Evolutionary conservation across 2,888 invertebrate genomes (phyloP), one percentile per base, ranked within the genome.

Genomic region (Polydesmus complanatus): DNA sequence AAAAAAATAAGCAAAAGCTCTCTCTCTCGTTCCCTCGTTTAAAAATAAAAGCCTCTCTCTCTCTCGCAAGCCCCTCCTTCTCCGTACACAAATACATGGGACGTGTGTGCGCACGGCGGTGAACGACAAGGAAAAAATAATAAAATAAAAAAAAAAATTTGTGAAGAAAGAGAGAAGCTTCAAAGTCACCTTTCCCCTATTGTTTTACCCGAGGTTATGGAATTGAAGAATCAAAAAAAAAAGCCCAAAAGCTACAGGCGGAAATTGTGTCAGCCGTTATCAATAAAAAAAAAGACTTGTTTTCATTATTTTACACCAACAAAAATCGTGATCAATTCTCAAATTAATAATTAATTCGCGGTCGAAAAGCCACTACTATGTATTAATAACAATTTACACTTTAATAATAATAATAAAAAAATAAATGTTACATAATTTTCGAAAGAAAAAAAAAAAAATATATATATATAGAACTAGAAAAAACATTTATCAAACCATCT

Each of bases 261-360:
- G 56, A 56, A 56, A 56, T 56, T 27, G 56, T 56, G 56, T 56
- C 56, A 56, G 56, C 56, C 56, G 48, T 27, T 54, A 54, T 26
- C 26, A 25, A 54, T 11, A 18, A 52, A 8, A 8, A 52, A n/a
- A n/a, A n/a, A n/a, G n/a, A n/a, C n/a, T n/a, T n/a, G n/a, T n/a
- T n/a, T n/a, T n/a, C n/a, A n/a, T n/a, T n/a, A n/a, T n/a, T n/a
- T n/a, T n/a, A n/a, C n/a, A n/a, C n/a, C n/a, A n/a, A n/a, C n/a
- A n/a, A n/a, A n/a, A n/a, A n/a, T n/a, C n/a, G n/a, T n/a, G n/a
- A n/a, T n/a, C n/a, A n/a, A n/a, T n/a, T n/a, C n/a, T n/a, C n/a
- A n/a, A n/a, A n/a, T n/a, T n/a, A n/a, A n/a, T n/a, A n/a, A n/a
- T n/a, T n/a, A n/a, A n/a, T n/a, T n/a, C n/a, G n/a, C n/a, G n/a